Conservation (phyloP, 2,113 vertebrate species). For the Mirounga angustirostris region DNA sequence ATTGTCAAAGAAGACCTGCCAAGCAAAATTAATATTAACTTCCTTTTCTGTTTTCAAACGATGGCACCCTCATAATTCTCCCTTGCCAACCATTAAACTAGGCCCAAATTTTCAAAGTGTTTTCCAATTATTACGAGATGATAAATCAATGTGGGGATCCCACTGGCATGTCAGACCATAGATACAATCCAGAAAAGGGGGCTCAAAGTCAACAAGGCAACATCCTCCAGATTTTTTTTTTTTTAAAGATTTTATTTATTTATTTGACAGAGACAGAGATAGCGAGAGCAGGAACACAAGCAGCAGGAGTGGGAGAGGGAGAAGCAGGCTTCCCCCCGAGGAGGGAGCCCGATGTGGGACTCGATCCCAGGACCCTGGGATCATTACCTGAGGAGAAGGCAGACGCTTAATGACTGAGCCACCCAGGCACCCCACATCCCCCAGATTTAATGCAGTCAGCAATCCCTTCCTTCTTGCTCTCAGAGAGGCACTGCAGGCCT, state of each 20-base stretch:
- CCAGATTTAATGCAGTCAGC: not conserved
- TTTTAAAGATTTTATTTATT: too few species aligned
- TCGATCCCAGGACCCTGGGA: too few species aligned
- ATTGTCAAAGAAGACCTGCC: not conserved
- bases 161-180: not conserved
- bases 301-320: too few species aligned
- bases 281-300: too few species aligned
- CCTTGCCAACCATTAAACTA: not conserved
- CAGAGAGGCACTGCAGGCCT: not conserved
- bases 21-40: constrained; percentile 28
- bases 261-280: too few species aligned
- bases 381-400: too few species aligned
- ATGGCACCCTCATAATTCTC: not conserved
- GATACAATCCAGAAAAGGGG: not conserved
- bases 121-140: not conserved
- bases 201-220: not conserved
- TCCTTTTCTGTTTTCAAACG: constrained; percentile 38
- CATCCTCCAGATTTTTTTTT: too few species aligned
- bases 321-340: too few species aligned
- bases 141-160: not conserved
- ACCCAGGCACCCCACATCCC: too few species aligned
- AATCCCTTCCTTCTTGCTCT: not conserved
- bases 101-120: not conserved
- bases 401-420: too few species aligned
- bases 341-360: too few species aligned